Conservation (phyloP, 2,797 vertebrate genomes). For the Pyrocephalus nanus region DNA sequence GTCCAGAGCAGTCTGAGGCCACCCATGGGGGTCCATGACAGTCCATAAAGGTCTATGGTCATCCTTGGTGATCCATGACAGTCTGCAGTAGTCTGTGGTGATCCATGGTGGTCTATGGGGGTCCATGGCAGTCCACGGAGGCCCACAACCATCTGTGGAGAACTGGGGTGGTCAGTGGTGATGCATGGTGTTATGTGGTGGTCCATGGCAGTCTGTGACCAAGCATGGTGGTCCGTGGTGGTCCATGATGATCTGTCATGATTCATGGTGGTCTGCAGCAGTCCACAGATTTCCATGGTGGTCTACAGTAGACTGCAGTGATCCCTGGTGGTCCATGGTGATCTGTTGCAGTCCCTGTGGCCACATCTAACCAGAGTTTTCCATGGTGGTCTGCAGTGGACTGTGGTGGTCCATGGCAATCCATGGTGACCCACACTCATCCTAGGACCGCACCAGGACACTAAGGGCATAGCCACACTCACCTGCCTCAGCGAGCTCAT, state of each 20-base stretch:
- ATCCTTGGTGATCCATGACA: not conserved
- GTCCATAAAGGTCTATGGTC: not conserved
- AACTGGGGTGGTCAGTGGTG: not conserved
- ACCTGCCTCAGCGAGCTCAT: fast-evolving
- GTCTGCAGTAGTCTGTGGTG: too few species aligned
- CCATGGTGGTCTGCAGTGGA: not conserved
- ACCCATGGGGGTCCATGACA: not conserved
- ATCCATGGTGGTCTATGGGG: not conserved
- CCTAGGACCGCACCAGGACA: not conserved
- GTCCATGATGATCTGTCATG: fast-evolving
- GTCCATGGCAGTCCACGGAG: not conserved
- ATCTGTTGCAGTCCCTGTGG: not conserved
- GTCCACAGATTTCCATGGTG: not conserved
- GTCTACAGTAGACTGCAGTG: too few species aligned
- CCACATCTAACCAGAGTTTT: not conserved
- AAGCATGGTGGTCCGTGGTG: not conserved
- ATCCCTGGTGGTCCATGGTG: not conserved
- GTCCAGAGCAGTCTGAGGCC: not conserved
- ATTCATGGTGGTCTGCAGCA: too few species aligned
- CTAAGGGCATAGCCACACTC: not conserved
- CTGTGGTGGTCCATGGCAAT: too few species aligned
- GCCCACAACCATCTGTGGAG: too few species aligned
- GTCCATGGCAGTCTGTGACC: not conserved
- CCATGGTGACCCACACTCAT: too few species aligned
- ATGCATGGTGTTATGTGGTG: too few species aligned